phyloP scores from a whole-genome alignment of 2,797 vertebrate species.

The Semaprochilodus insignis region DNA sequence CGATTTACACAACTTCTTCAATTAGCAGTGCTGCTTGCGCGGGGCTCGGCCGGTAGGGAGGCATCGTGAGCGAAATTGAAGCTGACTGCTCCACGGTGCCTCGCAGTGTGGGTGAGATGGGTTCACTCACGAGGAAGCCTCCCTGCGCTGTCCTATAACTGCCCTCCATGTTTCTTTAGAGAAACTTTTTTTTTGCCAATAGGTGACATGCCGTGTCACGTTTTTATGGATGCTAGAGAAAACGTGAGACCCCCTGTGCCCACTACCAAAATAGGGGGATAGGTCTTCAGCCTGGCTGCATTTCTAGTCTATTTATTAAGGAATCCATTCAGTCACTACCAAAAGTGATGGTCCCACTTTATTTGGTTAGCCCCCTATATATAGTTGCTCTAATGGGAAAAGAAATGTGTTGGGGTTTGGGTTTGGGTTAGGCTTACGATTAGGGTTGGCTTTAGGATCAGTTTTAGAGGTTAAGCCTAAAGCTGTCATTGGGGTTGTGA shows the following conservation, averaged over 20 bases:
- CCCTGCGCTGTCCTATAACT: slow-evolving; percentile 49
- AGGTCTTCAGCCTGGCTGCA: background rate
- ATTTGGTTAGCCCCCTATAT: too few species aligned
- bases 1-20: slow-evolving; percentile 57
- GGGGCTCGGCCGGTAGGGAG: slow-evolving; percentile 43
- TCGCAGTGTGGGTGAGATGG: slow-evolving; percentile 54
- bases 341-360: too few species aligned
- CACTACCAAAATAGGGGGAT: background rate
- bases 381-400: too few species aligned
- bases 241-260: slow-evolving; percentile 16
- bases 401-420: too few species aligned
- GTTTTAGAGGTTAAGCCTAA: too few species aligned
- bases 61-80: slow-evolving; percentile 62
- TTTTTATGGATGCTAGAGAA: slow-evolving; percentile 43
- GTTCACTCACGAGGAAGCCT: slow-evolving; percentile 51
- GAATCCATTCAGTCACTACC: background rate
- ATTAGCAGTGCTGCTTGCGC: slow-evolving; percentile 61
- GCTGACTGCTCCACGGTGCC: slow-evolving; percentile 58
- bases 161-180: slow-evolving; percentile 52
- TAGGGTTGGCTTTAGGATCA: too few species aligned
- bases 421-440: too few species aligned
- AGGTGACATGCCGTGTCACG: background rate
- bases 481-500: too few species aligned
- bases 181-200: slow-evolving; percentile 10
- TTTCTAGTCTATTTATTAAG: background rate